Evolutionary conservation across 2,888 invertebrate species (phyloP).

Genomic region (Liposcelis brunnea): DNA sequence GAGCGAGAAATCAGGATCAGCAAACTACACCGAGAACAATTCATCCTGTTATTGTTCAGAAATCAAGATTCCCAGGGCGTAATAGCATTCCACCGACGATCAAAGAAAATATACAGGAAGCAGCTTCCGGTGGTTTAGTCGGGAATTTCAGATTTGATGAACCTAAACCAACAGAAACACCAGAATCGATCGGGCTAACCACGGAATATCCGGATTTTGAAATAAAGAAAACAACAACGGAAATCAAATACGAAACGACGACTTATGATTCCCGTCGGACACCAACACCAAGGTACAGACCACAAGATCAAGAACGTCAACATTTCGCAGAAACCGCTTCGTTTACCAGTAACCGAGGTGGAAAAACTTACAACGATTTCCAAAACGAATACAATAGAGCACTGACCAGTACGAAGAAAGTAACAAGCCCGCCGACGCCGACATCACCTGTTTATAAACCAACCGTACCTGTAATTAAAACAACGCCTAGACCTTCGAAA

Average conservation of each 20-base stretch:
- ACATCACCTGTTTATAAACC: constrained; percentile 20
- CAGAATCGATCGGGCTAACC: constrained; percentile 2
- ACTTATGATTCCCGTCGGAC: not conserved
- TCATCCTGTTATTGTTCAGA: no score
- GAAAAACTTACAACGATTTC: constrained; percentile 23
- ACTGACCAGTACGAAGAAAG: constrained; percentile 17
- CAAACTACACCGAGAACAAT: no score
- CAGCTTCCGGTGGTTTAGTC: constrained; percentile 1
- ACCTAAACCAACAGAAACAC: not conserved
- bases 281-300: not conserved
- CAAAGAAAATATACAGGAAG: not conserved
- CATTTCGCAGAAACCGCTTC: constrained; percentile 61
- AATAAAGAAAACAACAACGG: not conserved
- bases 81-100: no score
- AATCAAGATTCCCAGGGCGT: no score
- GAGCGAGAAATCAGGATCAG: no score
- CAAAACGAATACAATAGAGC: constrained; percentile 24
- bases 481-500: constrained; percentile 13
- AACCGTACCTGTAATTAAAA: constrained; percentile 21
- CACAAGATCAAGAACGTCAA: constrained; percentile 38
- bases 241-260: not conserved
- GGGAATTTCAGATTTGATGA: not conserved
- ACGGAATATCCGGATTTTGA: not conserved
- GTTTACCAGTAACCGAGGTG: constrained; percentile 38
- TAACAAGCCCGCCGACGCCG: constrained; percentile 18